Conservation (phyloP, 2,113 vertebrate species). For the Peucedramus taeniatus region DNA sequence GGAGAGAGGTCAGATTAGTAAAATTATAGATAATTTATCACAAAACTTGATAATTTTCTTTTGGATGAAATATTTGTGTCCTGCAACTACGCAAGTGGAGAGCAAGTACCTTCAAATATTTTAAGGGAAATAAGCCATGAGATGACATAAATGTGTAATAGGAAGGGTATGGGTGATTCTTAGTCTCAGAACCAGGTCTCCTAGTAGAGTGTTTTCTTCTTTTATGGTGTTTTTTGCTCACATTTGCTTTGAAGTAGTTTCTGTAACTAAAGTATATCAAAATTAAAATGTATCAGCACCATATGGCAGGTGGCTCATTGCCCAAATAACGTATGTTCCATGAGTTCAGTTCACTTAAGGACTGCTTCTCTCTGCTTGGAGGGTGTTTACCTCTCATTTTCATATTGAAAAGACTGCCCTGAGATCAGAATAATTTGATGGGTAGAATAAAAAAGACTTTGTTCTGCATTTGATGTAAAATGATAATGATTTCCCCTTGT, state of each 20-base stretch:
- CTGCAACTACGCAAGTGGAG: neutral
- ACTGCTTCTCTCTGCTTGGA: slow-evolving; percentile 51
- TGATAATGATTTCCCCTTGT: neutral
- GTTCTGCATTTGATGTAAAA: slow-evolving; percentile 24
- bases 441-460: slow-evolving; percentile 25
- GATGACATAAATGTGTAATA: neutral
- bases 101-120: neutral
- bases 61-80: neutral
- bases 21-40: neutral
- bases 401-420: slow-evolving; percentile 1
- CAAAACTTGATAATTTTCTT: neutral
- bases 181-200: neutral
- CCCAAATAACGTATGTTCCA: slow-evolving; percentile 41
- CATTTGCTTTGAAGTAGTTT: slow-evolving; percentile 23
- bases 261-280: neutral
- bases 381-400: slow-evolving; percentile 16
- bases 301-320: slow-evolving; percentile 34
- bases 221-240: neutral
- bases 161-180: neutral
- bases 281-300: neutral
- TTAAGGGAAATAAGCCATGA: neutral
- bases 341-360: slow-evolving; percentile 57
- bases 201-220: neutral
- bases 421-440: slow-evolving; percentile 23
- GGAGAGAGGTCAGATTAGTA: neutral